Percentiles rank a stretch among this genome's conserved stretches.
Evolutionary conservation across 2,797 vertebrate species (phyloP).

Genomic region (Spinus pinus): DNA sequence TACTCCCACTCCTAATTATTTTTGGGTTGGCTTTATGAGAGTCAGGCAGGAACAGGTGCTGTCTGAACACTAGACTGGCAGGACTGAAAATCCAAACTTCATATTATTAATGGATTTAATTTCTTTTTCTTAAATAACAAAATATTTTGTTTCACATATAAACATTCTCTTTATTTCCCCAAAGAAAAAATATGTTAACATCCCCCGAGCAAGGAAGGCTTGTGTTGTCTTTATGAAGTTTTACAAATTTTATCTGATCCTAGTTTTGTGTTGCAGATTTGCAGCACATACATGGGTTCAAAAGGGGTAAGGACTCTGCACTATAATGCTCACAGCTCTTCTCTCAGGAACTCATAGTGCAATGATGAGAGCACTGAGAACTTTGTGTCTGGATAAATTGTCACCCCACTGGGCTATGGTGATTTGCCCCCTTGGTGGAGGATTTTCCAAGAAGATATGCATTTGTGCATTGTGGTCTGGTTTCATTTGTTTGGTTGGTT

Average conservation of each 20-base stretch:
- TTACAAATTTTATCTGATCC: background rate
- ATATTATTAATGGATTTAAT: background rate
- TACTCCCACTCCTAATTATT: background rate
- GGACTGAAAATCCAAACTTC: background rate
- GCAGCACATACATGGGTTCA: background rate
- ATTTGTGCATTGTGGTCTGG: background rate
- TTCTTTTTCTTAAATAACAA: background rate
- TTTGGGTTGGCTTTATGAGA: background rate
- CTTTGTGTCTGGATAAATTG: background rate
- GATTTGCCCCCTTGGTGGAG: background rate
- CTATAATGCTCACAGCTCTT: background rate
- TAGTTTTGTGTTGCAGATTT: background rate
- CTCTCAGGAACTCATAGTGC: background rate
- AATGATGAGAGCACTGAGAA: background rate
- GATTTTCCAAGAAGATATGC: background rate
- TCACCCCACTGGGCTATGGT: accelerated
- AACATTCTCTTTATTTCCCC: background rate
- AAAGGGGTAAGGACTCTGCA: background rate
- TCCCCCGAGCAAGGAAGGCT: background rate
- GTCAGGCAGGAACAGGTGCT: background rate
- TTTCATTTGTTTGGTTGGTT: background rate
- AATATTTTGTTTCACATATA: background rate
- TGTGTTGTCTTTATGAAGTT: background rate
- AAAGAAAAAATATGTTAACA: background rate
- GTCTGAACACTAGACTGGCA: background rate